A percentile compares a stretch with the other conserved stretches of the same genome.
phyloP scores from a whole-genome alignment of 1,140 invertebrate genomes.

The Doryteuthis pealeii region DNA sequence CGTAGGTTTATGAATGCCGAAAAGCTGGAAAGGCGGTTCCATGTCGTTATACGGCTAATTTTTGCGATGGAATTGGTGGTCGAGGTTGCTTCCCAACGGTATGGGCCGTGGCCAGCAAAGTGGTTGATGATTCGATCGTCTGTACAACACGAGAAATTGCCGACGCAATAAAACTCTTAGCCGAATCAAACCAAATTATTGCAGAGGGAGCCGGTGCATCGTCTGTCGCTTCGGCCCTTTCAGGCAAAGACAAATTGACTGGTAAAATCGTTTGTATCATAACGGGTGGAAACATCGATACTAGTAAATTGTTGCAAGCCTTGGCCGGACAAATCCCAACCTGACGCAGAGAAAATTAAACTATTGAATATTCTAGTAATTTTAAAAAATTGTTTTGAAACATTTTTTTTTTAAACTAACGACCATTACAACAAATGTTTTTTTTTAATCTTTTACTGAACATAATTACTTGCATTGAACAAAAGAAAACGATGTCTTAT shows the following conservation, averaged over 20 bases:
- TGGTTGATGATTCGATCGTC: slow-evolving; percentile 44
- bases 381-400: too few species aligned
- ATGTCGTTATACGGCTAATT: slow-evolving; percentile 36
- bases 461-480: too few species aligned
- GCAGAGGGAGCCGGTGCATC: slow-evolving; percentile 52
- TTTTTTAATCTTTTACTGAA: too few species aligned
- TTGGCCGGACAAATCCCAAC: slow-evolving; percentile 43
- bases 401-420: too few species aligned
- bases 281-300: slow-evolving; percentile 53
- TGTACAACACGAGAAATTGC: slow-evolving; percentile 41
- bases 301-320: slow-evolving; percentile 35
- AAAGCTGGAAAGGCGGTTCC: slow-evolving; percentile 30
- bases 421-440: too few species aligned
- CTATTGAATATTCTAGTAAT: too few species aligned
- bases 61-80: slow-evolving; percentile 53
- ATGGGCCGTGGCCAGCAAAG: slow-evolving; percentile 45
- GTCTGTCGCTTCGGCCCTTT: slow-evolving; percentile 46
- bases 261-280: slow-evolving; percentile 52
- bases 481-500: too few species aligned
- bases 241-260: slow-evolving; percentile 25
- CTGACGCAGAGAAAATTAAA: too few species aligned
- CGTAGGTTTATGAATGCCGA: slow-evolving; percentile 28
- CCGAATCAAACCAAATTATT: slow-evolving; percentile 44
- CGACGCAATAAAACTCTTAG: slow-evolving; percentile 41
- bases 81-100: slow-evolving; percentile 43